Percentiles rank a stretch among this genome's conserved stretches.
Evolutionary conservation across 2,797 vertebrate species (phyloP).

Genomic region (Phoebastria nigripes): DNA sequence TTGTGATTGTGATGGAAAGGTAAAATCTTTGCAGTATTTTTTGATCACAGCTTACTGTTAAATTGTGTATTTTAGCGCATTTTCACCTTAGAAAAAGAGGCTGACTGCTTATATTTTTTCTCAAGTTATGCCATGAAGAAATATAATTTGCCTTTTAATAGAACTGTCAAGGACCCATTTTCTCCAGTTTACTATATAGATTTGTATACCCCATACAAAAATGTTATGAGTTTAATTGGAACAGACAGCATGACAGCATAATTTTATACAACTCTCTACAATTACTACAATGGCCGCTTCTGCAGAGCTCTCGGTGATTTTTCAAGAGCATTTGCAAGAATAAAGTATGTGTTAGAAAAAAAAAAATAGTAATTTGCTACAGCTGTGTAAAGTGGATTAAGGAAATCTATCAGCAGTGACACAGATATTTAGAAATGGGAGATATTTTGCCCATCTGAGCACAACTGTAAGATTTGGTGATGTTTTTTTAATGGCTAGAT

Average conservation of each 20-base stretch:
- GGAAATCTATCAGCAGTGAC: conserved; percentile 23
- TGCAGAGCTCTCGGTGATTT: neutral
- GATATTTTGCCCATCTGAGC: neutral
- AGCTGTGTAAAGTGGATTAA: conserved; percentile 38
- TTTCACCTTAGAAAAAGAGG: neutral
- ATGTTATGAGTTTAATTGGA: conserved; percentile 23
- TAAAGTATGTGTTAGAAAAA: neutral
- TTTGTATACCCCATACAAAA: conserved; percentile 1
- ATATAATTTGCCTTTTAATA: conserved; percentile 28
- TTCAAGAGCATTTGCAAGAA: conserved; percentile 26
- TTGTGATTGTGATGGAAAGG: neutral
- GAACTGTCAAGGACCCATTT: conserved; percentile 11
- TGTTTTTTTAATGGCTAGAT: neutral
- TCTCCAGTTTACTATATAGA: conserved; percentile 5
- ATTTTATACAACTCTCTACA: conserved; percentile 38
- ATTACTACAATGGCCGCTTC: conserved; percentile 31
- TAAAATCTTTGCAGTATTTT: neutral
- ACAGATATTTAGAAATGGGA: conserved; percentile 6
- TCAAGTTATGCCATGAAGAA: neutral
- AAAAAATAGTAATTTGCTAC: neutral
- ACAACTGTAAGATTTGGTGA: neutral
- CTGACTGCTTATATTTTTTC: neutral
- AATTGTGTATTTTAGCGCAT: neutral
- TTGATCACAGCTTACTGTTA: neutral
- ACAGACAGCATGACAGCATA: conserved; percentile 37